Evolutionary conservation across 2,888 invertebrate genomes (phyloP).

Genomic region (Cordylochernes scorpioides): DNA sequence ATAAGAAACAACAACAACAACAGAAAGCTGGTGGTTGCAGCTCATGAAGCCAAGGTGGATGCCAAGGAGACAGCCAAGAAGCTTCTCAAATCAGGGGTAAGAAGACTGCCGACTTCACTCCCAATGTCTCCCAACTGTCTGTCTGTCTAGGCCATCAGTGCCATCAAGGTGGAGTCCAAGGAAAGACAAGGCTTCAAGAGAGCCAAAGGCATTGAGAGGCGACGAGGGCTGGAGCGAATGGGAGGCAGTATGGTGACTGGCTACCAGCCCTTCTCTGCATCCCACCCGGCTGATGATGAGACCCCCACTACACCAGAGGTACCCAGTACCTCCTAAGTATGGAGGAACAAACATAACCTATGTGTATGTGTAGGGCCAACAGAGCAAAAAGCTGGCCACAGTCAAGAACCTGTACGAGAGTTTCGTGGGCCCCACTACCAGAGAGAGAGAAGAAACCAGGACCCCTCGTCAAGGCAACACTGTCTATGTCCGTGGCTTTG

Average conservation of each 20-base stretch:
- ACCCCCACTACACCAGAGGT: conserved; percentile 13
- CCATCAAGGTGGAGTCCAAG: conserved; percentile 26
- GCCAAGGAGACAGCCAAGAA: conserved; percentile 83
- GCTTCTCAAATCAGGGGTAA: conserved; percentile 72
- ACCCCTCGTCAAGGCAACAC: conserved; percentile 49
- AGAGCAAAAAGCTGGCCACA: too few species aligned
- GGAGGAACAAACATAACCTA: conserved; percentile 1
- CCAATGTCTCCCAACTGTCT: conserved; percentile 1
- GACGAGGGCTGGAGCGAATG: conserved; percentile 24
- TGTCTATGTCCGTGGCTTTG: conserved; percentile 49
- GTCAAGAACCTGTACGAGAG: conserved; percentile 36
- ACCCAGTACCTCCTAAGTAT: conserved; percentile 15
- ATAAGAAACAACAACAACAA: too few species aligned
- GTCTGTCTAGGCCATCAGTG: conserved; percentile 23
- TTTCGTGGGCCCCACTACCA: conserved; percentile 36
- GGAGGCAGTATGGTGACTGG: conserved; percentile 44
- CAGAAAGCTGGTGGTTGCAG: conserved; percentile 73
- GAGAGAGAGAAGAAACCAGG: conserved; percentile 23
- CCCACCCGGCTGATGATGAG: conserved; percentile 40
- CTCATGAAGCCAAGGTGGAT: conserved; percentile 56
- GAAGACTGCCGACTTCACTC: conserved; percentile 4
- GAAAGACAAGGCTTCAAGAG: conserved; percentile 73
- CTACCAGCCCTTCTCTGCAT: conserved; percentile 72
- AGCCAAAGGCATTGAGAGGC: conserved; percentile 53
- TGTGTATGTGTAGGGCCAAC: conserved; percentile 1